Conservation (phyloP, 2,888 invertebrate genomes). For the Tipula vernalis region DNA sequence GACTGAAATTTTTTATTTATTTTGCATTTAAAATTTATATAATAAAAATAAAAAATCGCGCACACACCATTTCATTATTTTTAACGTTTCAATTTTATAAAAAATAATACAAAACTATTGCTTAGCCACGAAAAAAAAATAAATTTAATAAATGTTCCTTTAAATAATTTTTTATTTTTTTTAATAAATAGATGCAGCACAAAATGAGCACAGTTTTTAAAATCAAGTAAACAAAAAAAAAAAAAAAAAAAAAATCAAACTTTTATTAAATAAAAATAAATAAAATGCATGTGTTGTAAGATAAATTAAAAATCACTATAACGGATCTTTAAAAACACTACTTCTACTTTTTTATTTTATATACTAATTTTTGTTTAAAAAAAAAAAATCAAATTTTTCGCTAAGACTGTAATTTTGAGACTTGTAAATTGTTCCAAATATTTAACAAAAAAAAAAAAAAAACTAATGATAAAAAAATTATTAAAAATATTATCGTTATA, state of each 20-base stretch:
- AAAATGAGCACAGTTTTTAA: not conserved
- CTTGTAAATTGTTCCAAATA: constrained; percentile 10
- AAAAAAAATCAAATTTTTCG: constrained; percentile 5
- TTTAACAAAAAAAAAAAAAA: not conserved
- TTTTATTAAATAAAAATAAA: not conserved
- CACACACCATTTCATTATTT: not conserved
- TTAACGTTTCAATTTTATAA: not conserved
- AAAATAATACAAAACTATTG: not conserved
- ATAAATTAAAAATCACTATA: not conserved
- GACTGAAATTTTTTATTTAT: not conserved
- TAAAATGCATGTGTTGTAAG: not conserved
- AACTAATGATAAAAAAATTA: not conserved
- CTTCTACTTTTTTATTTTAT: not conserved
- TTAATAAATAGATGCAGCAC: not conserved
- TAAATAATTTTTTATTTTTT: not conserved
- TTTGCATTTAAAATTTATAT: not conserved
- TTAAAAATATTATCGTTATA: not conserved
- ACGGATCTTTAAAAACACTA: constrained; percentile 6
- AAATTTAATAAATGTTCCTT: not conserved
- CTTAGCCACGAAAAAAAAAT: not conserved
- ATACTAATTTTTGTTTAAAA: not conserved
- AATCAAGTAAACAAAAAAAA: not conserved
- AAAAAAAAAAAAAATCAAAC: not conserved
- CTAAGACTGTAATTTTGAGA: constrained; percentile 9
- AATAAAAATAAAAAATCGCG: not conserved